These are phyloP conservation scores for Argopecten irradians DNA, from an alignment of 1,140 invertebrate species.

Conservation along the genomic window DNA sequence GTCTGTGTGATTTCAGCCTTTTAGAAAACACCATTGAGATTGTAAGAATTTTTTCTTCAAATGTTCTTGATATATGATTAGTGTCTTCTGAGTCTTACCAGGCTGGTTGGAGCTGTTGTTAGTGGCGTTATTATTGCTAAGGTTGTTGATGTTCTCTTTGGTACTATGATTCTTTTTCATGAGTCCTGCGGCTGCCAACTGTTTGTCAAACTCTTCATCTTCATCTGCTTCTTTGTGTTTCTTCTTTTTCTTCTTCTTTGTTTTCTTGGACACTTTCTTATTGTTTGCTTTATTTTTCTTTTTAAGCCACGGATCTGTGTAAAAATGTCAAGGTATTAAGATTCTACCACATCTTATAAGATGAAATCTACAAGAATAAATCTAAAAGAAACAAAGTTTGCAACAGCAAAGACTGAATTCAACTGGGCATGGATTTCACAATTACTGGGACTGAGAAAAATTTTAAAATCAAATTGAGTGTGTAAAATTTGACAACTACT, in stretches of 20 bases:
- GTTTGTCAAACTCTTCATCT: constrained; percentile 86
- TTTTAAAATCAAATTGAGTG: no score
- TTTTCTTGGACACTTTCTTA: constrained; percentile 67
- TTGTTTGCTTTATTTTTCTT: constrained; percentile 81
- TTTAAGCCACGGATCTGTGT: constrained; percentile 88
- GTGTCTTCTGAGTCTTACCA: background rate
- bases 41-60: no score
- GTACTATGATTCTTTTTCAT: constrained; percentile 55
- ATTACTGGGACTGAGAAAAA: no score
- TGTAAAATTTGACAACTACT: no score
- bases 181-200: constrained; percentile 76
- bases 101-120: background rate
- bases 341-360: constrained; percentile 30
- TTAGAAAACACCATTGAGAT: no score
- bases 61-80: no score
- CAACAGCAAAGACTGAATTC: no score
- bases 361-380: constrained; percentile 48
- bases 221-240: constrained; percentile 74
- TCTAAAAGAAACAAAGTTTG: no score
- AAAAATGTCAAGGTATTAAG: constrained; percentile 39
- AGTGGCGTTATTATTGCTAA: constrained; percentile 34
- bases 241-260: constrained; percentile 80
- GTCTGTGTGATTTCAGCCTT: no score
- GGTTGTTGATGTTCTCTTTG: constrained; percentile 31
- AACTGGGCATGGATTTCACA: no score